Evolutionary conservation across 2,888 invertebrate species (phyloP), one percentile per base, ranked within the genome.

Genomic region (Holacanthella duospinosa): DNA sequence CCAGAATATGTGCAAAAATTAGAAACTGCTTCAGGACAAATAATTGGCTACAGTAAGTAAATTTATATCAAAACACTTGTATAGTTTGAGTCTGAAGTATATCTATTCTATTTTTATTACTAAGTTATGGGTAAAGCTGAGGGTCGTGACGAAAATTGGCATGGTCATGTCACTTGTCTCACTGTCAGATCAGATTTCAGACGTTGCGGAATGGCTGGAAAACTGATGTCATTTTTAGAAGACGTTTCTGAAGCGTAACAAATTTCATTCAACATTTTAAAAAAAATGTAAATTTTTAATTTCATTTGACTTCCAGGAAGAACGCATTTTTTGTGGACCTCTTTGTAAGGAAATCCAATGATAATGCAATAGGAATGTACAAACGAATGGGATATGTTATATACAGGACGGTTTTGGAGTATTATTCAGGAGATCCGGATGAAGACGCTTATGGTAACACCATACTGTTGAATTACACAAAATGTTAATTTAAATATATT

Each of bases 51-150:
- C 77, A 96, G 96, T 96, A 82, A 84, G 87, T 83, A 55, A 28
- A 55, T 24, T 16, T 36, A 9, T 36, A 16, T 43, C 25, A 26
- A 16, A n/a, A 48, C 26, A 26, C 27, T 53, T 54, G 9, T 16
- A 43, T 6, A 6, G 28, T 48, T 2, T 16, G 25, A 25, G 29
- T 1, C 43, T 29, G n/a, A n/a, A 25, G 29, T 1, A 21, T 29
- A n/a, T n/a, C n/a, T n/a, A n/a, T n/a, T n/a, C n/a, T n/a, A n/a
- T n/a, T n/a, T n/a, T n/a, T n/a, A n/a, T n/a, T n/a, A n/a, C n/a
- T 68, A 76, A 96, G 95, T 99, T 61, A 97, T 99, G 96, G 97
- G 97, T 43, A 99, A 99, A 80, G 91, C 95, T 0, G 99, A 99
- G 80, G 99, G 99, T 0, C 85, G 85, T 71, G 87, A 88, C 59